A percentile compares a stretch with the other conserved stretches of the same genome.
These are phyloP conservation scores for Chrysogorgia sp. DNA, from an alignment of 92 coral and sea anemone genomes.

Conservation along the genomic window DNA sequence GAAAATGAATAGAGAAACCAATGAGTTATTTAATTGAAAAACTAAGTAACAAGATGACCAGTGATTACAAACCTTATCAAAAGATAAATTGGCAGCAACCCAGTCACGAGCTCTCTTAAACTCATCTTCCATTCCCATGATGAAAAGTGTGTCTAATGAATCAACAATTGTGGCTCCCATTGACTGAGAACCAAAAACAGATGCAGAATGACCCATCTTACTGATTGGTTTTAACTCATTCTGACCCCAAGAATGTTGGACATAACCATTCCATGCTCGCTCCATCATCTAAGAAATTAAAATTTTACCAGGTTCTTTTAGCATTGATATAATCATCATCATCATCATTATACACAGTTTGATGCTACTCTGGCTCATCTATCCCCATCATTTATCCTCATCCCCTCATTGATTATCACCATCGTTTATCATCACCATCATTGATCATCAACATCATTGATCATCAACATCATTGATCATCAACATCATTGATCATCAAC, in stretches of 20 bases:
- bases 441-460: too few relatives aligned
- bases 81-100: constrained; percentile 76
- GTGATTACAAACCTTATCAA: constrained; percentile 71
- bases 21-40: neutral
- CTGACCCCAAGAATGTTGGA: constrained; percentile 86
- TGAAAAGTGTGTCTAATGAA: constrained; percentile 87
- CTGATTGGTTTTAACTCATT: constrained; percentile 93
- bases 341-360: too few relatives aligned
- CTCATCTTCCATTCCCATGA: constrained; percentile 89
- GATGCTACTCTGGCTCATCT: too few relatives aligned
- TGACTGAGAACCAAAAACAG: constrained; percentile 84
- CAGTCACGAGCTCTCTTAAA: constrained; percentile 93
- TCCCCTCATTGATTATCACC: too few relatives aligned
- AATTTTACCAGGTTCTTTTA: neutral
- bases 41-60: neutral
- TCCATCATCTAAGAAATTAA: constrained; percentile 82
- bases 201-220: constrained; percentile 86
- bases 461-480: too few relatives aligned
- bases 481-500: too few relatives aligned
- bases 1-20: neutral
- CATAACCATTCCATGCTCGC: constrained; percentile 96
- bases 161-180: constrained; percentile 96
- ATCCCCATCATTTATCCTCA: too few relatives aligned
- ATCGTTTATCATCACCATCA: too few relatives aligned
- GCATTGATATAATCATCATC: too few relatives aligned